phyloP scores from a whole-genome alignment of 2,113 vertebrate species.

The Microcebus ravelobensis region DNA sequence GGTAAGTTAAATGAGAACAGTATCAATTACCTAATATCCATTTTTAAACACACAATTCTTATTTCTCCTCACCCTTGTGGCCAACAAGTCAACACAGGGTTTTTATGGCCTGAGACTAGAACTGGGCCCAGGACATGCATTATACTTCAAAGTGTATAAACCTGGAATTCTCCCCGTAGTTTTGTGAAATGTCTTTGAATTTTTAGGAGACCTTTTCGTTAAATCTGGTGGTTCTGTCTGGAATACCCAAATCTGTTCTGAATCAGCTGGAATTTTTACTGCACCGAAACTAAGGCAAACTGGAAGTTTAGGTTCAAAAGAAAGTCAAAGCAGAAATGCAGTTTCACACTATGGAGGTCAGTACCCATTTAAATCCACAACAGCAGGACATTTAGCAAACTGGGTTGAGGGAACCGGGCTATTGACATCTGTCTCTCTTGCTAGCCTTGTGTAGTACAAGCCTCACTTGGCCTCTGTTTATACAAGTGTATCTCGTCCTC shows the following conservation, averaged over 20 bases:
- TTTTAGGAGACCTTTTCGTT: constrained; percentile 43
- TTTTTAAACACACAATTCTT: constrained; percentile 1
- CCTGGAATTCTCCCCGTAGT: neutral
- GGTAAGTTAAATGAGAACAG: neutral
- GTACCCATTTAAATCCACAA: too few species aligned
- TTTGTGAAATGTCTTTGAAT: neutral
- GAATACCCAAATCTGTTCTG: constrained; percentile 34
- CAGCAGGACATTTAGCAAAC: fast-evolving
- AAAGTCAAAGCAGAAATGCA: neutral
- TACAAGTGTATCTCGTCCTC: neutral
- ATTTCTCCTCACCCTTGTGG: neutral
- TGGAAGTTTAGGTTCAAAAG: neutral
- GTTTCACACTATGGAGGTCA: fast-evolving
- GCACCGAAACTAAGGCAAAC: neutral
- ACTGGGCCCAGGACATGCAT: neutral
- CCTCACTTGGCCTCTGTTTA: neutral
- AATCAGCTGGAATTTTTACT: neutral
- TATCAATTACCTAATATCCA: neutral
- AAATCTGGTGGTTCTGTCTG: neutral
- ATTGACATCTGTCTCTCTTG: too few species aligned
- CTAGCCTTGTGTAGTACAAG: neutral
- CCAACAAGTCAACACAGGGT: neutral
- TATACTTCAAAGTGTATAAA: constrained; percentile 47
- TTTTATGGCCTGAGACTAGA: constrained; percentile 17
- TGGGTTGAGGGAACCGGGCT: fast-evolving